phyloP scores from a whole-genome alignment of 2,888 invertebrate species.

The Trachelus tabidus region DNA sequence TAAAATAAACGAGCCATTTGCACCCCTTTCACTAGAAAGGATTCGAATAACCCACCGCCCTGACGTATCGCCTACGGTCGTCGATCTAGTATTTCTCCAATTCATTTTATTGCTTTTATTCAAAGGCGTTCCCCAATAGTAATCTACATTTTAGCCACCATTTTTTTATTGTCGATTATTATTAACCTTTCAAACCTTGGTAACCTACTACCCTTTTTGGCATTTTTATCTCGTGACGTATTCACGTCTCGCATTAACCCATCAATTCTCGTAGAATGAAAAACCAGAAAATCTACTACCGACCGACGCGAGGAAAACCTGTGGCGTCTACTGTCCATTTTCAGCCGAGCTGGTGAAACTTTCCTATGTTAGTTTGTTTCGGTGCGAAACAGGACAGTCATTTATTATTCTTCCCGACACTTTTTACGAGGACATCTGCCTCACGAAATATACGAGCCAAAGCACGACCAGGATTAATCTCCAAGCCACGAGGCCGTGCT shows the following conservation, averaged over 20 bases:
- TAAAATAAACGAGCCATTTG: neutral
- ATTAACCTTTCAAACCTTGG: neutral
- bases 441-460: neutral
- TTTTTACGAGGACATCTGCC: constrained; percentile 4
- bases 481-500: neutral
- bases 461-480: neutral
- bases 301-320: neutral
- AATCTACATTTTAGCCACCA: neutral
- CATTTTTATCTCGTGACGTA: neutral
- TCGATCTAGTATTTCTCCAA: neutral
- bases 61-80: neutral
- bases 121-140: neutral
- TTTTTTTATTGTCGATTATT: neutral
- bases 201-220: neutral
- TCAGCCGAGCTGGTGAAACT: neutral
- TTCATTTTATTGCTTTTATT: neutral
- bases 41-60: neutral
- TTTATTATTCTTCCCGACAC: constrained; percentile 1
- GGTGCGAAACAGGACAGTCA: neutral
- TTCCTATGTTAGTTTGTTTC: neutral
- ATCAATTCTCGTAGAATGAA: neutral
- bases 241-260: neutral
- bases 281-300: neutral
- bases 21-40: neutral
- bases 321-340: neutral